Evolutionary conservation across 1,140 invertebrate genomes (phyloP), one percentile per base, ranked within the genome.

Genomic region (Aricia agestis): DNA sequence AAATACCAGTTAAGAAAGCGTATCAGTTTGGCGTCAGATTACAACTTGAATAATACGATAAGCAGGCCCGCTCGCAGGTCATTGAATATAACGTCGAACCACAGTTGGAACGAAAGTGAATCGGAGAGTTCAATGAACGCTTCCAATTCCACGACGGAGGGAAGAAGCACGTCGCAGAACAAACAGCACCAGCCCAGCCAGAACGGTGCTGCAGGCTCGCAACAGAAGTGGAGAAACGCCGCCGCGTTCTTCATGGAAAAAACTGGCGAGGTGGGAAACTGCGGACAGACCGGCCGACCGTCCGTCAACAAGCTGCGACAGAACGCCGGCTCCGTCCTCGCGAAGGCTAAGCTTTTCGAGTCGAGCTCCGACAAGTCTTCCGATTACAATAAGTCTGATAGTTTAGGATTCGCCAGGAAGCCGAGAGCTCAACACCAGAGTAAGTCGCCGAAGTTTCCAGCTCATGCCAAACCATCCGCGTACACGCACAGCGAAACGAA

Each of bases 281-380:
- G 73, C 36, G 75, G 82, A 66, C 81, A 91, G 45, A 93, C 90
- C 13, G 93, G 94, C 2, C 87, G 94, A 67, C 93, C 93, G 0
- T 95, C 94, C 0, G 92, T 95, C 0, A 94, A 93, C 19, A 94
- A 94, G 78, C 72, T 95, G 11, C 88, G 94, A 6, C 93, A 94
- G 79, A 95, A 95, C 76, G 94, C 94, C 1, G 94, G 94, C 5
- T 94, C 94, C 81, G 94, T 95, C 2, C 80, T 94, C 17, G 94
- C 93, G 0, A 94, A 94, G 82, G 94, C 94, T 0, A 94, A 93
- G 76, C 85, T 94, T 9, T 95, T 95, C 74, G 94, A 94, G 76
- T 84, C 89, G 11, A 88, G 87, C 71, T 91, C 89, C 1, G 89
- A 91, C 69, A 90, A 86, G 66, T 90, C 89, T n/a, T 90, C 87